These are phyloP conservation scores for Catalaphyllia jardinei DNA, from an alignment of 64 coral and sea anemone genomes.

Conservation along the genomic window DNA sequence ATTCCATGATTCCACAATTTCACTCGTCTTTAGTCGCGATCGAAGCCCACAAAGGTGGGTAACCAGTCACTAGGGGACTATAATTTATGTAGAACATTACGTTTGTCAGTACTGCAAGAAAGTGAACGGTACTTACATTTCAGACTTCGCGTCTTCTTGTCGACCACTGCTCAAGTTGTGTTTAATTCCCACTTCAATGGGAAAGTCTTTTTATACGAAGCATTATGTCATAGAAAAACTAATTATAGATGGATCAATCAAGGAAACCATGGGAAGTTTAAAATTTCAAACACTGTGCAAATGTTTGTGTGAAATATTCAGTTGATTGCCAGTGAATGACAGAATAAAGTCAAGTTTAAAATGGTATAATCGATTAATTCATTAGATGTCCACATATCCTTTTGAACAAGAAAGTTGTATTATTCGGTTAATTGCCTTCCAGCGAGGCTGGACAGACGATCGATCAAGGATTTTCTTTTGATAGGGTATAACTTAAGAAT, in stretches of 20 bases:
- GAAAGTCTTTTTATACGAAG: constrained; percentile 7
- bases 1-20: no score
- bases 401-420: no score
- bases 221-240: not conserved
- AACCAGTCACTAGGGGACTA: no score
- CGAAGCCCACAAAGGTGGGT: no score
- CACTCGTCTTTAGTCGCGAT: no score
- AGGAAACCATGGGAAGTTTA: not conserved
- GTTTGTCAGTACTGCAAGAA: no score
- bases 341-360: not conserved
- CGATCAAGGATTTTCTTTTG: no score
- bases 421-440: no score
- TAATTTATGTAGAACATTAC: no score
- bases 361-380: not conserved
- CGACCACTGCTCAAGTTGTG: not conserved
- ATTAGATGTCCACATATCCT: no score
- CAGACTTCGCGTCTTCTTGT: not conserved
- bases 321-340: not conserved
- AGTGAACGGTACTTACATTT: not conserved
- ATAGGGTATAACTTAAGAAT: no score
- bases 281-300: not conserved
- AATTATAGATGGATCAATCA: not conserved
- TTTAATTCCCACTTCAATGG: not conserved
- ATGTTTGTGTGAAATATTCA: not conserved
- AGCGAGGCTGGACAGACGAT: no score